Percentiles rank a stretch among this genome's conserved stretches.
Conservation (phyloP, 2,113 vertebrate species). For the Danionella cerebrum region DNA sequence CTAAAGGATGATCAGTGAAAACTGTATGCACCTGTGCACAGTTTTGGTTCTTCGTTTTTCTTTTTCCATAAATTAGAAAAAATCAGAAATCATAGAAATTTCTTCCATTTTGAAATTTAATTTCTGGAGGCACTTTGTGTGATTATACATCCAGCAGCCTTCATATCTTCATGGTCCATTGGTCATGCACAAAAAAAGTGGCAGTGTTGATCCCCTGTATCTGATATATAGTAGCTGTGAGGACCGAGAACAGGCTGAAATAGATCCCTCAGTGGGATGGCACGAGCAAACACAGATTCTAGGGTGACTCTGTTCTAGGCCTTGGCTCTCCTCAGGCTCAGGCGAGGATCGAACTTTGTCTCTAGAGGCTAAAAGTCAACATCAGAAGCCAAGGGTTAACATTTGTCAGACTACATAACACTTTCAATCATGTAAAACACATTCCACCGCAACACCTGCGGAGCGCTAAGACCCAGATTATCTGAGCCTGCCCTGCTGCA, state of each 20-base stretch:
- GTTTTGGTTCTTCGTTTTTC: too few relatives aligned
- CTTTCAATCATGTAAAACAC: slow-evolving; percentile 32
- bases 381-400: slow-evolving; percentile 5
- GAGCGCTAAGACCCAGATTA: slow-evolving; percentile 37
- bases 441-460: slow-evolving; percentile 35
- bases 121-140: too few relatives aligned
- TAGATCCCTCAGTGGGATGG: not conserved
- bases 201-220: not conserved
- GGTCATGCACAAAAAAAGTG: not conserved
- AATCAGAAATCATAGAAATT: too few relatives aligned
- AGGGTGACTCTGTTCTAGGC: not conserved
- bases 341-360: not conserved
- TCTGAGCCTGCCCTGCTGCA: not conserved
- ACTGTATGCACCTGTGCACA: too few relatives aligned
- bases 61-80: too few relatives aligned
- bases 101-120: too few relatives aligned
- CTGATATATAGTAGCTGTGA: not conserved
- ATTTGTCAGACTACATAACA: slow-evolving; percentile 41
- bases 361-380: slow-evolving; percentile 25
- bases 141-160: too few relatives aligned
- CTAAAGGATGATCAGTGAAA: too few relatives aligned
- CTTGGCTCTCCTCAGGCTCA: not conserved
- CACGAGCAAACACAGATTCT: not conserved
- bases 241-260: slow-evolving; percentile 20
- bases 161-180: not conserved